Conservation (phyloP, 1,140 invertebrate genomes). For the Ganaspis sp. region DNA sequence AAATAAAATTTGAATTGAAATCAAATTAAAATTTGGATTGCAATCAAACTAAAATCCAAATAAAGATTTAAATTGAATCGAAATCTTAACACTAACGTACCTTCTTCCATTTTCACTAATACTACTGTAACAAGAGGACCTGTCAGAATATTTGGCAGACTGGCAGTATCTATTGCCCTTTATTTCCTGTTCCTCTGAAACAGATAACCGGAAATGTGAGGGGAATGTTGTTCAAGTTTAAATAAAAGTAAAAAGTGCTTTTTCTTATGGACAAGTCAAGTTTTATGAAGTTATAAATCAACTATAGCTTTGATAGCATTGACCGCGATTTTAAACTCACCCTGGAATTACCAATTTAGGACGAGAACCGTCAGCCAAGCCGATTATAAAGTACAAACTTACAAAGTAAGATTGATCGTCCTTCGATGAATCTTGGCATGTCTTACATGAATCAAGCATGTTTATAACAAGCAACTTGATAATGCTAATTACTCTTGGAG, state of each 20-base stretch:
- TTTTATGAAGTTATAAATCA: constrained; percentile 41
- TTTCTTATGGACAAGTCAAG: background rate
- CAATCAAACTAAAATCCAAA: too few relatives aligned
- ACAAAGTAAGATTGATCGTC: constrained; percentile 36
- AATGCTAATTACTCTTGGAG: constrained; percentile 2
- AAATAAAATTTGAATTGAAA: too few relatives aligned
- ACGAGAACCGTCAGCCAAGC: constrained; percentile 32
- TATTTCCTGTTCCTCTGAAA: constrained; percentile 21
- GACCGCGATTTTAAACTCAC: constrained; percentile 61
- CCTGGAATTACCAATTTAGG: constrained; percentile 52
- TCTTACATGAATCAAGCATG: constrained; percentile 41
- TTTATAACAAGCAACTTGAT: background rate
- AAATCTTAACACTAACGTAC: background rate
- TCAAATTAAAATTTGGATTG: too few relatives aligned
- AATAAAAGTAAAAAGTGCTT: background rate
- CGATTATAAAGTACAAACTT: constrained; percentile 29
- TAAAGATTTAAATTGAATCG: too few relatives aligned
- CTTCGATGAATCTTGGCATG: constrained; percentile 47
- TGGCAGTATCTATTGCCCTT: background rate
- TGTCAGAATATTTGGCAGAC: background rate
- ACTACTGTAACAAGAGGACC: background rate
- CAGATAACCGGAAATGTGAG: background rate
- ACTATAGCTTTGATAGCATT: constrained; percentile 55
- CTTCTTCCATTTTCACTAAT: background rate
- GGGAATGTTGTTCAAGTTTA: background rate